Conservation (phyloP, 2,888 invertebrate genomes). For the Strigamia maritima region DNA sequence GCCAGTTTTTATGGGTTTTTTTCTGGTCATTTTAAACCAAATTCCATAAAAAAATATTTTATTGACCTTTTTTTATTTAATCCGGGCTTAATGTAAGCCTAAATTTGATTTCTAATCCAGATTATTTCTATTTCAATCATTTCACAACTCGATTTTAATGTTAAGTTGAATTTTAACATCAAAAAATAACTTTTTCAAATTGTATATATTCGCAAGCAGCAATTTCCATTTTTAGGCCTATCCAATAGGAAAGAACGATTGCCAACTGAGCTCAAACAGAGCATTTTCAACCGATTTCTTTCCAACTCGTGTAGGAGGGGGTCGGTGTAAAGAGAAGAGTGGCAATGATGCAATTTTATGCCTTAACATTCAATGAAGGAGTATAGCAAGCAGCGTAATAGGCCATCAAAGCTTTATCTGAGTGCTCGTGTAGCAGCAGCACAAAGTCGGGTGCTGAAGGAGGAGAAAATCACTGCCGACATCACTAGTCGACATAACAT, state of each 20-base stretch:
- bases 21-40: too few relatives aligned
- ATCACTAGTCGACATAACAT: constrained; percentile 15
- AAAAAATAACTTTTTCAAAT: not conserved
- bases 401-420: constrained; percentile 37
- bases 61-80: not conserved
- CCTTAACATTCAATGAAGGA: constrained; percentile 37
- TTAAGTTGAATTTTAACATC: not conserved
- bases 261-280: constrained; percentile 15
- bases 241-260: constrained; percentile 15
- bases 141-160: too few relatives aligned
- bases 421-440: constrained; percentile 11
- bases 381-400: constrained; percentile 31
- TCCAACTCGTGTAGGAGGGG: constrained; percentile 10
- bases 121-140: too few relatives aligned
- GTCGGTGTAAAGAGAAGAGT: not conserved
- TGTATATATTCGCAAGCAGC: not conserved
- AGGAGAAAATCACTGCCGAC: constrained; percentile 17
- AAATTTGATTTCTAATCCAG: not conserved
- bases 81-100: not conserved
- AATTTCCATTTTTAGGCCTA: constrained; percentile 15
- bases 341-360: constrained; percentile 12
- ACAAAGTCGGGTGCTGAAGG: not conserved
- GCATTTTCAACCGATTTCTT: constrained; percentile 15
- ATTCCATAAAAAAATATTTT: too few relatives aligned
- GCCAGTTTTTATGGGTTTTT: not conserved